Evolutionary conservation across 2,888 invertebrate genomes (phyloP), one percentile per base, ranked within the genome.

Genomic region (Phalangium opilio): DNA sequence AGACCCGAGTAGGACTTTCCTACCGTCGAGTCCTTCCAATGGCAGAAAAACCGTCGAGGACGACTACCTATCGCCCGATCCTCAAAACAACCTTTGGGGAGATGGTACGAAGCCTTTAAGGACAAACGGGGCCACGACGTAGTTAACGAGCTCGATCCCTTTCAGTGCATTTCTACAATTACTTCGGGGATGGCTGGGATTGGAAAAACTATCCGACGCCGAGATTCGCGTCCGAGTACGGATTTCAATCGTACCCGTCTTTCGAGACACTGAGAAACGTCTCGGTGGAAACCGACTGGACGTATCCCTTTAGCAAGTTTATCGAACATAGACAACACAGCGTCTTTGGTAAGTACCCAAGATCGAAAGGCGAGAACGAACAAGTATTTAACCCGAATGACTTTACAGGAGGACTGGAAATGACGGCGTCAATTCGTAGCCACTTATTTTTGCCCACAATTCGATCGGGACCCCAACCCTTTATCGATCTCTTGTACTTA

Each of bases 151-250:
- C n/a, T n/a, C n/a, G n/a, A 27, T 38, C 19, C 12, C 17, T 50
- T 48, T 36, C 59, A 68, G 67, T 67, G n/a, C 60, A 60, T 35
- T 57, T 79, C 63, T 96, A 98, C 66, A 81, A 86, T 59, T 90
- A 93, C 61, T 45, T 77, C 0, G 67, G 70, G 19, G 80, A 96
- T 60, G 76, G 79, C 46, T 96, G 90, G 89, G 70, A 83, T 59
- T 72, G 77, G 43, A 74, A 73, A 49, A 77, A 75, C 5, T 91
- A 81, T 63, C 83, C 83, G 0, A 73, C 75, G 12, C 78, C 90
- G 0, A 73, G 96, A 58, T 95, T 96, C 66, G 78, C 81, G 3
- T 93, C 96, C 0, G 98, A 99, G 66, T 99, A 89, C 63, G 98
- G 98, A 1, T 81, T 84, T 56, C 95, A 96, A 66, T 83, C 91